Percentiles rank a stretch among this genome's conserved stretches.
Evolutionary conservation across 2,113 vertebrate genomes (phyloP).

Genomic region (Prolemur simus): DNA sequence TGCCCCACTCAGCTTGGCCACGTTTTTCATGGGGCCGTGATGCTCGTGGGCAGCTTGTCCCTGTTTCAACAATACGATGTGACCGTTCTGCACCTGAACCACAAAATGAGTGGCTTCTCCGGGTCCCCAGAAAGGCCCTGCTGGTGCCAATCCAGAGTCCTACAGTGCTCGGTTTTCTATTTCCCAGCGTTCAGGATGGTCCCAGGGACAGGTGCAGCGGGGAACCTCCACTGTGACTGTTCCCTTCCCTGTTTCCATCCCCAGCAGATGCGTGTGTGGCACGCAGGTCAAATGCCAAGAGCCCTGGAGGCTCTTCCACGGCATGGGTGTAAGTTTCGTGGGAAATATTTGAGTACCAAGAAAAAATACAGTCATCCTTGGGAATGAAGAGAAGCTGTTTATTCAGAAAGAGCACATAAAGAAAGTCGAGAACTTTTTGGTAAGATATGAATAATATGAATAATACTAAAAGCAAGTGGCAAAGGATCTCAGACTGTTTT

Average conservation of each 20-base stretch:
- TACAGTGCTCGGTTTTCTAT: neutral
- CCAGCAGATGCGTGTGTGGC: neutral
- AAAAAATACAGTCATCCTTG: neutral
- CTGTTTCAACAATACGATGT: no score
- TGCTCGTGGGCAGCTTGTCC: neutral
- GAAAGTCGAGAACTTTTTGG: neutral
- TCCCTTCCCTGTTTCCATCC: no score
- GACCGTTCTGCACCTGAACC: neutral
- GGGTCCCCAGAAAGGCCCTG: neutral
- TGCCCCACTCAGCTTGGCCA: neutral
- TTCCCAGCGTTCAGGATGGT: neutral
- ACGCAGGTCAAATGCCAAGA: no score
- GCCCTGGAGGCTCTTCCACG: neutral
- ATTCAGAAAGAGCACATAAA: neutral
- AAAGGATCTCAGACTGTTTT: neutral
- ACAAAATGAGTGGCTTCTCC: neutral
- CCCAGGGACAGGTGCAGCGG: neutral
- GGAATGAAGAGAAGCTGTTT: neutral
- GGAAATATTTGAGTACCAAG: neutral
- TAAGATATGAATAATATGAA: neutral
- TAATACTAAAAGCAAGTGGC: neutral
- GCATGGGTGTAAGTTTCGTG: neutral
- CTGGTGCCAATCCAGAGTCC: neutral
- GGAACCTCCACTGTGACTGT: fast-evolving
- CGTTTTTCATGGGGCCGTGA: neutral